A percentile compares a stretch with the other conserved stretches of the same genome.
phyloP scores from a whole-genome alignment of 2,797 vertebrate genomes.

The Mionectes olivaceus region DNA sequence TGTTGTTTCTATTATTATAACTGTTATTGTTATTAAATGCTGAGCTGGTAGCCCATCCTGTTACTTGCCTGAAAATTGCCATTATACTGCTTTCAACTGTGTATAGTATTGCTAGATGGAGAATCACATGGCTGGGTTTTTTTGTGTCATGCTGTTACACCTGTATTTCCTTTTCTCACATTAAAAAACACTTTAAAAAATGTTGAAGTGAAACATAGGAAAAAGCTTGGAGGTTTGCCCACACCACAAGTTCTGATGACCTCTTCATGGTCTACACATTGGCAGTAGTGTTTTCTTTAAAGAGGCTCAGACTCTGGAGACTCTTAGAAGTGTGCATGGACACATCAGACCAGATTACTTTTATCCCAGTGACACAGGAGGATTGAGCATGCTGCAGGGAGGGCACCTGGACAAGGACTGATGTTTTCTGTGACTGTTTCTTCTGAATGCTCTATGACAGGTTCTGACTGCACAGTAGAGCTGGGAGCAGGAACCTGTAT shows the following conservation, averaged over 20 bases:
- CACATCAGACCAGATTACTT: background rate
- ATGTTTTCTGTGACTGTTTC: background rate
- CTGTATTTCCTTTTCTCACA: background rate
- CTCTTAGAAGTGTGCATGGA: background rate
- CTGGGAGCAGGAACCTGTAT: background rate
- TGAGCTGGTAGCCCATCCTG: background rate
- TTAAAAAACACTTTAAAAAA: background rate
- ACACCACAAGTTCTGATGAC: background rate
- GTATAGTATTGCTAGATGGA: background rate
- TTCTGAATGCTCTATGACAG: background rate
- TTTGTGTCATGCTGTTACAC: background rate
- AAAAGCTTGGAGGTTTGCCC: background rate
- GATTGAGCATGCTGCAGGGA: background rate
- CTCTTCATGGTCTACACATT: background rate
- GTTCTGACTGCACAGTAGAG: background rate
- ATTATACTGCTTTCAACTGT: background rate
- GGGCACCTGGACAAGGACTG: background rate
- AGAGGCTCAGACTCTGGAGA: background rate
- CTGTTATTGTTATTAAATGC: slow-evolving; percentile 24
- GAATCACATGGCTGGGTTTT: background rate
- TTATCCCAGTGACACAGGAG: background rate
- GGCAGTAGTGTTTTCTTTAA: background rate
- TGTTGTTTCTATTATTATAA: slow-evolving; percentile 22
- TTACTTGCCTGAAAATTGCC: background rate
- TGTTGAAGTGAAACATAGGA: background rate